These are phyloP conservation scores for Corythoichthys intestinalis DNA, from an alignment of 2,113 vertebrate species.

Conservation along the genomic window DNA sequence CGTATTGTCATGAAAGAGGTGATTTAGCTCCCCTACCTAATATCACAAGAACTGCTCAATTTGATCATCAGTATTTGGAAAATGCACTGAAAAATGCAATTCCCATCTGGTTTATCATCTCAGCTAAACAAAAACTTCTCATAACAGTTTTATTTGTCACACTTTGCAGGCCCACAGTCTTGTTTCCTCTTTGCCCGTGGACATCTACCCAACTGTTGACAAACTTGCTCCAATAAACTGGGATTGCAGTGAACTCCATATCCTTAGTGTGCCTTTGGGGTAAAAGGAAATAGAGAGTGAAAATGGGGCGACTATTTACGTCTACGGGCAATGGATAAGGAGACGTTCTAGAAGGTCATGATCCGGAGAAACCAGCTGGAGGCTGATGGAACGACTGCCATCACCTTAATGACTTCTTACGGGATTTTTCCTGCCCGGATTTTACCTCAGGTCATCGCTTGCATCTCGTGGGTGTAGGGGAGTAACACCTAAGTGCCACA, in stretches of 20 bases:
- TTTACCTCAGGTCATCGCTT: not conserved
- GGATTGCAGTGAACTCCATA: conserved; percentile 26
- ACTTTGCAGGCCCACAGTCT: not conserved
- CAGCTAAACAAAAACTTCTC: not conserved
- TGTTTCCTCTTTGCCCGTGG: not conserved
- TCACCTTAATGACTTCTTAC: conserved; percentile 28
- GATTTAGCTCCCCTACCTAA: no score
- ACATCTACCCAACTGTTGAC: conserved; percentile 6
- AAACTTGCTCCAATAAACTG: not conserved
- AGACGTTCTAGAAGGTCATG: conserved; percentile 18
- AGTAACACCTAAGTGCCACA: not conserved
- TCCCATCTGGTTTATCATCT: conserved; percentile 3
- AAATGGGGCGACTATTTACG: not conserved
- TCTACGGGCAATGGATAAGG: conserved; percentile 7
- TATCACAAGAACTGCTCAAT: no score
- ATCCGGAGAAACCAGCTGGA: conserved; percentile 29
- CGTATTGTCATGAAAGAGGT: no score
- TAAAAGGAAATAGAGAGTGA: conserved; percentile 28
- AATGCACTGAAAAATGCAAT: not conserved
- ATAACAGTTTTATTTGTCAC: conserved; percentile 1
- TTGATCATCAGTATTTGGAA: no score
- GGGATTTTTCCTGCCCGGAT: conserved; percentile 6
- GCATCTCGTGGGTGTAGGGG: not conserved
- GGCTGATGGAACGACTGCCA: conserved; percentile 29
- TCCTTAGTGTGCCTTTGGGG: conserved; percentile 27